phyloP scores from a whole-genome alignment of 2,797 vertebrate species.

The Melanotaenia parkinsoni region DNA sequence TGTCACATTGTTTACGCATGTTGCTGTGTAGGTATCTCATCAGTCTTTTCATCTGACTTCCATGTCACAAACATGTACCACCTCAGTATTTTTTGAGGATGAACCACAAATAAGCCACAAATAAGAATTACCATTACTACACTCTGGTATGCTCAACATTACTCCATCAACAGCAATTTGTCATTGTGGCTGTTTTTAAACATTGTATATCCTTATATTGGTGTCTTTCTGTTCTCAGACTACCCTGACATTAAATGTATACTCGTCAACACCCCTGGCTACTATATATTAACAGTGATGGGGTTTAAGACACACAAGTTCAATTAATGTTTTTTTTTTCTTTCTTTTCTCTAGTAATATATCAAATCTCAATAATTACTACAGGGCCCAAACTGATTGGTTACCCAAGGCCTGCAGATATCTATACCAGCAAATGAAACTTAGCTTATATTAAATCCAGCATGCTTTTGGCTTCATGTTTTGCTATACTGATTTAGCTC shows the following conservation, averaged over 20 bases:
- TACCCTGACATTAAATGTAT: conserved; percentile 21
- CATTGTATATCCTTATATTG: conserved; percentile 6
- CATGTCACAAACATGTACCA: conserved; percentile 12
- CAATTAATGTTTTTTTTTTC: conserved; percentile 35
- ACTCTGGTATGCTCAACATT: conserved; percentile 23
- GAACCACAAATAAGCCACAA: conserved; percentile 30
- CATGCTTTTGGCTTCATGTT: conserved; percentile 46
- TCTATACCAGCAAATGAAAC: conserved; percentile 30
- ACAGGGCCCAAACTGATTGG: conserved; percentile 45
- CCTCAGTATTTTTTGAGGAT: conserved; percentile 6
- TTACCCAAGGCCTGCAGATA: conserved; percentile 50
- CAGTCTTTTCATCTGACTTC: conserved; percentile 50
- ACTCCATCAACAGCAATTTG: conserved; percentile 15
- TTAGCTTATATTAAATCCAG: conserved; percentile 21
- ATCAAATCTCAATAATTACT: conserved; percentile 51
- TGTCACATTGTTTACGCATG: conserved; percentile 20
- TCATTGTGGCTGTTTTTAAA: conserved; percentile 19
- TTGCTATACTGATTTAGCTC: conserved; percentile 40
- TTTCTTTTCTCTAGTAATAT: conserved; percentile 31
- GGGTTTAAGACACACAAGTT: conserved; percentile 39
- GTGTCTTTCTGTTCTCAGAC: conserved; percentile 19
- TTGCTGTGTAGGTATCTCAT: conserved; percentile 35
- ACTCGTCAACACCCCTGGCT: conserved; percentile 51
- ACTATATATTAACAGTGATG: conserved; percentile 67
- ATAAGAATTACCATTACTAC: conserved; percentile 16